These are phyloP conservation scores for Seira musarum DNA, from an alignment of 2,888 invertebrate genomes.

Conservation along the genomic window DNA sequence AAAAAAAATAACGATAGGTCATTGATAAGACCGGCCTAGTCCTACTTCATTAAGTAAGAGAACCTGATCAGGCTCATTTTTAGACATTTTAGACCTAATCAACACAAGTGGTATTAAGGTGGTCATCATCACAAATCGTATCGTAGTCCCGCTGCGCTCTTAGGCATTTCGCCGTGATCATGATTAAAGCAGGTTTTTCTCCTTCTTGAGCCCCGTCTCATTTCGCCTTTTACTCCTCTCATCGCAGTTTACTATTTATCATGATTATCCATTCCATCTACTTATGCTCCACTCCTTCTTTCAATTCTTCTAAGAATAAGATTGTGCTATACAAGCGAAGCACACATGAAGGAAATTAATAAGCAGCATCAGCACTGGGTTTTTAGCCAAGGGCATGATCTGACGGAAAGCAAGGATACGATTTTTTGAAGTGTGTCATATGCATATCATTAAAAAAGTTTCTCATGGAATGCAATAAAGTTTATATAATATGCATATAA, in stretches of 20 bases:
- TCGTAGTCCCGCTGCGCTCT: not conserved
- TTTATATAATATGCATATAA: no score
- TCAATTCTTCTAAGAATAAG: not conserved
- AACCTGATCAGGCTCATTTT: no score
- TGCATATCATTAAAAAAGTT: not conserved
- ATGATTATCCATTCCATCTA: not conserved
- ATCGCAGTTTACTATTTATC: not conserved
- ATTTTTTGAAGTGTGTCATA: not conserved
- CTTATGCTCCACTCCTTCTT: not conserved
- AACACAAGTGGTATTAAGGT: not conserved
- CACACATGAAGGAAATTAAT: not conserved
- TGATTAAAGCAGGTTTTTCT: not conserved
- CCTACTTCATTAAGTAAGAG: no score
- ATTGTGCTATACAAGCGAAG: not conserved
- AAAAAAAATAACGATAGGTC: no score
- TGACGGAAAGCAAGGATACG: not conserved
- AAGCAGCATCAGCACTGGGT: not conserved
- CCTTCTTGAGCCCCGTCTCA: not conserved
- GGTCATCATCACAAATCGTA: not conserved
- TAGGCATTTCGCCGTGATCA: not conserved
- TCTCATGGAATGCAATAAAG: no score
- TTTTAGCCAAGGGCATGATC: not conserved
- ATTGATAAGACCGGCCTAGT: no score
- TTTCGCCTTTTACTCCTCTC: not conserved
- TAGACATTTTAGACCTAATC: not conserved